Conservation (phyloP, 2,888 invertebrate species). For the Bhutanitis thaidina region DNA sequence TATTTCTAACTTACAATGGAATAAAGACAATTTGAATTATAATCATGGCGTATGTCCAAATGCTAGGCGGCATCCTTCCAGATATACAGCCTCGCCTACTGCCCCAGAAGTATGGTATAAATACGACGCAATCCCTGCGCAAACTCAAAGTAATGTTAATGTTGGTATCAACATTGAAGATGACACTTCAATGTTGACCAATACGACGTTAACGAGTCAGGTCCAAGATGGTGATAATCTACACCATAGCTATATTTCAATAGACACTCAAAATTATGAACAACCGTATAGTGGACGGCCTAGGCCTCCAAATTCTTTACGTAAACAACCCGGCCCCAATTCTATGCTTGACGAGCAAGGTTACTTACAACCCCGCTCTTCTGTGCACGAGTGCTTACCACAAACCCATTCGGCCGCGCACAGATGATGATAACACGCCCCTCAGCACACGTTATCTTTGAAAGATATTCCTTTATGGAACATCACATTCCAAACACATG, state of each 20-base stretch:
- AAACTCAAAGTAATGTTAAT: constrained; percentile 75
- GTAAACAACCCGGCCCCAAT: constrained; percentile 65
- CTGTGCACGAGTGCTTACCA: constrained; percentile 72
- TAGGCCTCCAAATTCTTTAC: constrained; percentile 67
- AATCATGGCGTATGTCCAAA: constrained; percentile 77
- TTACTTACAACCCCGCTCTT: constrained; percentile 75
- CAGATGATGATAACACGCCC: constrained; percentile 68
- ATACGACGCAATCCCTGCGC: constrained; percentile 81
- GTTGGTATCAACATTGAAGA: constrained; percentile 77
- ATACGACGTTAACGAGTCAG: constrained; percentile 81
- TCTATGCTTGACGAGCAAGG: constrained; percentile 75
- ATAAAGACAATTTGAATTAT: constrained; percentile 77
- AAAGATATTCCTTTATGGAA: constrained; percentile 71
- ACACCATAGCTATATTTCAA: constrained; percentile 85
- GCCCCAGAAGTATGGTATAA: constrained; percentile 86
- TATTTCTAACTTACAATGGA: constrained; percentile 81
- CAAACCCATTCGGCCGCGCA: constrained; percentile 71
- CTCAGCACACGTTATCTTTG: constrained; percentile 56
- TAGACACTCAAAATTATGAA: constrained; percentile 79
- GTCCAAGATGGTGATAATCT: constrained; percentile 82
- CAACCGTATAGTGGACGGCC: constrained; percentile 70
- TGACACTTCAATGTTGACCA: constrained; percentile 81
- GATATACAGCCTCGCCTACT: constrained; percentile 87
- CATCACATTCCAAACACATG: constrained; percentile 73
- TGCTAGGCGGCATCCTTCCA: constrained; percentile 79